Conservation (phyloP, 2,797 vertebrate genomes). For the Urocyon cinereoargenteus region DNA sequence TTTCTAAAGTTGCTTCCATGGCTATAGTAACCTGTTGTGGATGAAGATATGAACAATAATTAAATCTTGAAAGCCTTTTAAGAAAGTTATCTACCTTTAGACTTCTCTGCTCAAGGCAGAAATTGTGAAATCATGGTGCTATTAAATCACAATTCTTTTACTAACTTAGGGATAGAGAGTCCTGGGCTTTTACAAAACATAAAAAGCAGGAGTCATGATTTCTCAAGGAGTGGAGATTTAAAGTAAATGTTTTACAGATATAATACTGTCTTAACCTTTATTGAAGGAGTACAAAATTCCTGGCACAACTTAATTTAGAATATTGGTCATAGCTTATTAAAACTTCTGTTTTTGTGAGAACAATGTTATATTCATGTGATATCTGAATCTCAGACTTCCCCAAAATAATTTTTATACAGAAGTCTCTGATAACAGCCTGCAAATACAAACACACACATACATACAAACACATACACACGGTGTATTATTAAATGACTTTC, state of each 20-base stretch:
- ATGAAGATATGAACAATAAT: slow-evolving; percentile 6
- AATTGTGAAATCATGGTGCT: not conserved
- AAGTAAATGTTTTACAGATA: not conserved
- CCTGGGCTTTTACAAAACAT: slow-evolving; percentile 41
- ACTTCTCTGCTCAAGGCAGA: slow-evolving; percentile 2
- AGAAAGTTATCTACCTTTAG: not conserved
- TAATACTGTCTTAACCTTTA: not conserved
- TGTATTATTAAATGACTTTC: not conserved
- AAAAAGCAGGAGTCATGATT: not conserved
- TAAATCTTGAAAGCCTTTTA: slow-evolving; percentile 36
- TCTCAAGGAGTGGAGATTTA: slow-evolving; percentile 27
- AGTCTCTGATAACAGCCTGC: not conserved
- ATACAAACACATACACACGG: not conserved
- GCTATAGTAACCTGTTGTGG: not conserved
- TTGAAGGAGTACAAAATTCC: not conserved
- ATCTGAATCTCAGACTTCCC: not conserved
- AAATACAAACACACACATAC: not conserved
- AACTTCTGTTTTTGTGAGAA: slow-evolving; percentile 18
- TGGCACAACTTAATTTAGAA: not conserved
- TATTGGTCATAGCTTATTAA: not conserved
- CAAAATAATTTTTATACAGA: not conserved
- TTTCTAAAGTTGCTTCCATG: not conserved
- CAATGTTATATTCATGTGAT: not conserved
- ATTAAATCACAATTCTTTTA: slow-evolving; percentile 48
- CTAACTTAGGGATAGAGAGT: not conserved